Conservation (phyloP, 2,888 invertebrate species). For the Oxytorus armatus region DNA sequence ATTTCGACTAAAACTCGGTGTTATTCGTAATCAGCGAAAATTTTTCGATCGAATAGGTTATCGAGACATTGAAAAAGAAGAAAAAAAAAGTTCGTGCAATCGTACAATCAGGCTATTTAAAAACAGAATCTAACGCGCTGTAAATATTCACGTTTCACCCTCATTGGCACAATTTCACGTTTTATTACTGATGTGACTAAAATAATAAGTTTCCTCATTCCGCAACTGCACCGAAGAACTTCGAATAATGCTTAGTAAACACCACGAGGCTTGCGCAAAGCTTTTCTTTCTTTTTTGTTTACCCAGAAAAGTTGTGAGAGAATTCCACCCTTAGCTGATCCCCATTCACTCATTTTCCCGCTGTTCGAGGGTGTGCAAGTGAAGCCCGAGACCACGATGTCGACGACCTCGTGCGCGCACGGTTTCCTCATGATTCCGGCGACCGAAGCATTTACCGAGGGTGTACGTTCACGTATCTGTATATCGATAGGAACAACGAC, state of each 20-base stretch:
- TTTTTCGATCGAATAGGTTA: no score
- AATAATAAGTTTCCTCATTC: background rate
- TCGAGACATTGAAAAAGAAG: no score
- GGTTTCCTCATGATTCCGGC: slow-evolving; percentile 48
- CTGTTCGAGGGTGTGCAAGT: background rate
- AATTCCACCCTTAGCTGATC: slow-evolving; percentile 23
- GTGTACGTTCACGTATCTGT: background rate
- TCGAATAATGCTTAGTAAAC: background rate
- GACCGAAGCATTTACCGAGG: slow-evolving; percentile 17
- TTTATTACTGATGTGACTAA: background rate
- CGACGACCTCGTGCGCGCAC: slow-evolving; percentile 51
- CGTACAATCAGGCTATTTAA: background rate
- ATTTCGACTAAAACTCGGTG: no score
- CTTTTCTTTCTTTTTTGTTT: background rate
- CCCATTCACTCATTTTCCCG: slow-evolving; percentile 20
- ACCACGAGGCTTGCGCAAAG: background rate
- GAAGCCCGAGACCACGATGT: slow-evolving; percentile 46
- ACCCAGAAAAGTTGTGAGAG: slow-evolving; percentile 10
- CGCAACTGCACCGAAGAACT: background rate
- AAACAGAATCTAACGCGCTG: background rate
- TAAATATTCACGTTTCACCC: background rate
- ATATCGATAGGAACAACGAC: background rate
- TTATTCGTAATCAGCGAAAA: no score
- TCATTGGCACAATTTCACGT: background rate
- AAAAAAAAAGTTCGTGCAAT: background rate